These are phyloP conservation scores for Megalurothrips usitatus DNA, from an alignment of 2,888 invertebrate genomes.

Conservation along the genomic window DNA sequence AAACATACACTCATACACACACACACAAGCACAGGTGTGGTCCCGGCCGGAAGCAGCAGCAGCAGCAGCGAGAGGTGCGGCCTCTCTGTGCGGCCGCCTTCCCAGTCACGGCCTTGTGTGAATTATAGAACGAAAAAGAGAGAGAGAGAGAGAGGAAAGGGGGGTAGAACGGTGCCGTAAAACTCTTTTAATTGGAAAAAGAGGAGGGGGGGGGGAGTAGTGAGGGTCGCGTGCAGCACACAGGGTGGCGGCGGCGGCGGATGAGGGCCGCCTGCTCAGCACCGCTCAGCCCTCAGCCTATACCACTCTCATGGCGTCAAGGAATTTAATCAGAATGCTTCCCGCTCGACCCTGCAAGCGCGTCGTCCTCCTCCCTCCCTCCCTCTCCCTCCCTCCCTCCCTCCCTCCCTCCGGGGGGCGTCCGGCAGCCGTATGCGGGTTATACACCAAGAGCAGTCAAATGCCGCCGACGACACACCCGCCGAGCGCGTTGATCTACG, in stretches of 20 bases:
- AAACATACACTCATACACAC: no score
- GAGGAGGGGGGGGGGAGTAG: background rate
- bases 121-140: background rate
- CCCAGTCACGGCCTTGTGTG: background rate
- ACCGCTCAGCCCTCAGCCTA: no score
- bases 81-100: no score
- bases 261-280: no score
- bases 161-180: background rate
- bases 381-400: background rate
- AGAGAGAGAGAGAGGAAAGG: no score
- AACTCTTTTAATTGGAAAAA: constrained; percentile 21
- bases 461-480: no score
- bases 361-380: background rate
- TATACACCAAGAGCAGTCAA: no score
- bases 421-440: no score
- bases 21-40: no score
- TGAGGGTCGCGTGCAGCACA: background rate
- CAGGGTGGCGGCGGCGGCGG: background rate
- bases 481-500: no score
- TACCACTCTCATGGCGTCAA: background rate
- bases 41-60: no score
- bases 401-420: background rate
- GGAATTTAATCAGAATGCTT: constrained; percentile 6
- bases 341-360: background rate
- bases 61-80: no score